Base-by-base conservation (phyloP, 2,888 invertebrate species). In the Mythimna albipuncta region DNA sequence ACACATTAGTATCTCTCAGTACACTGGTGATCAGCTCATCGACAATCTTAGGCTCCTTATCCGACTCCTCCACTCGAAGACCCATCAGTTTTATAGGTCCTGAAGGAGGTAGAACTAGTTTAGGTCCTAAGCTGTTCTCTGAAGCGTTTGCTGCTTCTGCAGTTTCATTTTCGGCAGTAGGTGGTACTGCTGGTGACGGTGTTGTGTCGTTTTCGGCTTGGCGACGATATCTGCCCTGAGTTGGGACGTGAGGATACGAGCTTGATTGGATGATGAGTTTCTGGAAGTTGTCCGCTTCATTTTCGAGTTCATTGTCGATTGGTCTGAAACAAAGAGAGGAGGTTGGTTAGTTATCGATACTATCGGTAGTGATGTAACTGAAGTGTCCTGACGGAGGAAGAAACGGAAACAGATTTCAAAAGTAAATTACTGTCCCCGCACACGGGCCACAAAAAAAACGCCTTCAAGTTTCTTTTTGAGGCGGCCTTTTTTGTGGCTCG, bases 1-100 rank as follows among this genome's bases (percentile, higher is more conserved):
- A 84, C 61, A 96, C 94, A 2, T 82, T 68, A 0, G 92, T 93
- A 0, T 94, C 90, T 2, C 91, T 84, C 2, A 96, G 73, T 0
- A 96, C 96, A 78, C 95, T 95, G 0, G 94, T 94, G 6, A 95
- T 93, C 85, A 93, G 85, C 0, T 89, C 94, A 13, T 95, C 95
- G 0, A 96, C 89, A 0, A 94, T 86, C 16, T 94, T 94, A 0
- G 95, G 94, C 47, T 95, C 95, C 64, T 96, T 96, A 0, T 83
- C 92, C 0, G 94, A 88, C 55, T 94, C 94, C 50, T 96, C 96
- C 0, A 96, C 91, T 52, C 96, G 89, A 0, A 96, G 77, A 3
- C 95, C 96, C 85, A 93, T 81, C 0, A 95, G 64, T 55, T 85
- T 92, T 0, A 93, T 63, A 0, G 74, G 54, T 0, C 69, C 79